Evolutionary conservation across 2,888 invertebrate genomes (phyloP).

Genomic region (Pseudoips prasinana): DNA sequence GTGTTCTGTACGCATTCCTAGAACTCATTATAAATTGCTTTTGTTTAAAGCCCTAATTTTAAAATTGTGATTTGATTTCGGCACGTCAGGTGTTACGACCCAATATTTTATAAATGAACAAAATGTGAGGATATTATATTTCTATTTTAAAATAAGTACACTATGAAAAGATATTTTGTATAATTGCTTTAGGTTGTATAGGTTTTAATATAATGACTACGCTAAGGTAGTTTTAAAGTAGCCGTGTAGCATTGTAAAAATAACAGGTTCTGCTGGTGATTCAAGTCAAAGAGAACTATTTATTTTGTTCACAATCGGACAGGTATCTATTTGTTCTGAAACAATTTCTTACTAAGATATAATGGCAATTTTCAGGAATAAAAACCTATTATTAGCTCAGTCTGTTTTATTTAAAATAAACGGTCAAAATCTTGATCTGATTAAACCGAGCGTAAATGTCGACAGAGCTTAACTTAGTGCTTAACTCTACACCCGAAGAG

Average conservation of each 20-base stretch:
- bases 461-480: no score
- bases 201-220: constrained; percentile 54
- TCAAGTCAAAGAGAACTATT: constrained; percentile 64
- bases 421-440: no score
- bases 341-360: constrained; percentile 58
- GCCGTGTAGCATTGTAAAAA: constrained; percentile 66
- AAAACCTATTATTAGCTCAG: constrained; percentile 47
- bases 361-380: constrained; percentile 65
- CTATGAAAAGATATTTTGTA: constrained; percentile 73
- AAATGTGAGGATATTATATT: constrained; percentile 68
- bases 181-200: constrained; percentile 79
- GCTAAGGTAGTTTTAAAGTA: constrained; percentile 53
- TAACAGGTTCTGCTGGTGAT: constrained; percentile 60
- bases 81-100: no score
- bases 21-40: no score
- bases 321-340: constrained; percentile 57
- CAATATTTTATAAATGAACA: constrained; percentile 55
- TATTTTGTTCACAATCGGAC: constrained; percentile 65
- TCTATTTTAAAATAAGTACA: constrained; percentile 68
- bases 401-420: constrained; percentile 19
- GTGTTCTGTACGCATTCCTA: no score
- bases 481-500: no score
- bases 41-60: no score
- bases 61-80: no score
- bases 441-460: no score